Evolutionary conservation across 1,140 invertebrate species (phyloP), one percentile per base, ranked within the genome.

Genomic region (Eueides isabella): DNA sequence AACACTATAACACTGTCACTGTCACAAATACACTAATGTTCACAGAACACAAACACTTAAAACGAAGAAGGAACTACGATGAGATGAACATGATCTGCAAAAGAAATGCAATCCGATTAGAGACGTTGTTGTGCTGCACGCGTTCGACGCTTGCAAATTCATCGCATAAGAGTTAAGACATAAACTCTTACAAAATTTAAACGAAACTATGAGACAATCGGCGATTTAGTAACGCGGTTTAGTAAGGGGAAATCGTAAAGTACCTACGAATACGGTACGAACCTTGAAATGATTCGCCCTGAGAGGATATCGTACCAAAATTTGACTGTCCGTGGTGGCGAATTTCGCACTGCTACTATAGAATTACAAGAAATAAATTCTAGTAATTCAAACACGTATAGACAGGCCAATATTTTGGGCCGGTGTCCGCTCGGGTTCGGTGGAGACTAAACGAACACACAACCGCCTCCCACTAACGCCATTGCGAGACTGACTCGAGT

Each of bases 321-420:
- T 87, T 91, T 92, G 91, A 89, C 91, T 92, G 90, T 93, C 91
- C 89, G 88, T 92, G 81, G 76, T 87, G 80, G 83, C 84, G 83
- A 86, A 83, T 77, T 72, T 86, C 81, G 85, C 82, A 85, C 80
- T 82, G 71, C 83, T 67, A 83, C 77, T 82, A 80, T 76, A 70
- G 86, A 89, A 92, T 90, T 87, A 92, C 91, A 80, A 85, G 88
- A 93, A 92, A 76, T 82, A 77, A 85, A 83, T 89, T 80, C 86
- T 78, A 85, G 88, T 92, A 92, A 92, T 89, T 91, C 87, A 83
- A 89, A 86, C 86, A 90, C 85, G 84, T 85, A 87, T 88, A 90
- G 92, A 93, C 92, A 91, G 90, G 92, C 92, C 92, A 93, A 93
- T 92, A 93, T 93, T 93, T 93, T 93, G 92, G 92, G 90, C 92